phyloP scores from a whole-genome alignment of 2,113 vertebrate species.

The Willisornis vidua region DNA sequence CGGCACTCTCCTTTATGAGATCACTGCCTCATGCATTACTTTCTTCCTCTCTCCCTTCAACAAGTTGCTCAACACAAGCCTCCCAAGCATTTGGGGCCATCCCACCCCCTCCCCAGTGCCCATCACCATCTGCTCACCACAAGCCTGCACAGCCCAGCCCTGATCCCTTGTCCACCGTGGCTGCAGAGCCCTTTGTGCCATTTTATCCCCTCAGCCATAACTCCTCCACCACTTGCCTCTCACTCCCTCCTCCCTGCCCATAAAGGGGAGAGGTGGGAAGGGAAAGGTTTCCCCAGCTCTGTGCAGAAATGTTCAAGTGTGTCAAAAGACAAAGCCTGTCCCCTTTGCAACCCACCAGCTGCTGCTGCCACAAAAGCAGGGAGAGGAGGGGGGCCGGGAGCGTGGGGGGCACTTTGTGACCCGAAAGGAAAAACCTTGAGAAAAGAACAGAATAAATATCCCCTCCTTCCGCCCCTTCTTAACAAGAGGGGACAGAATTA shows the following conservation, averaged over 20 bases:
- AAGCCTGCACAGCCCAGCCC: neutral
- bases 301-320: slow-evolving; percentile 71
- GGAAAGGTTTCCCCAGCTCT: slow-evolving; percentile 47
- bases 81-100: neutral
- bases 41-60: neutral
- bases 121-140: slow-evolving; percentile 45
- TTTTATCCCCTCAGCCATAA: neutral
- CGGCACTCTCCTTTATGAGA: neutral
- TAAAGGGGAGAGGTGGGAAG: slow-evolving; percentile 34
- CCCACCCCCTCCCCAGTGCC: neutral
- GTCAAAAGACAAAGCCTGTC: slow-evolving; percentile 66
- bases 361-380: slow-evolving; percentile 62
- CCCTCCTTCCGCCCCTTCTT: slow-evolving; percentile 69
- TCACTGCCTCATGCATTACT: neutral
- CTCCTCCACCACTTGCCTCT: neutral
- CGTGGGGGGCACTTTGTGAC: slow-evolving; percentile 70
- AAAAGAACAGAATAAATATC: slow-evolving; percentile 71
- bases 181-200: slow-evolving; percentile 21
- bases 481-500: slow-evolving; percentile 70
- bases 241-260: neutral
- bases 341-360: slow-evolving; percentile 73
- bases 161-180: accelerated
- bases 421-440: slow-evolving; percentile 69
- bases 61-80: slow-evolving; percentile 6
- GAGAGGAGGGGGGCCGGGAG: slow-evolving; percentile 40